Conservation (phyloP, 2,888 invertebrate genomes). For the Oligia strigilis region DNA sequence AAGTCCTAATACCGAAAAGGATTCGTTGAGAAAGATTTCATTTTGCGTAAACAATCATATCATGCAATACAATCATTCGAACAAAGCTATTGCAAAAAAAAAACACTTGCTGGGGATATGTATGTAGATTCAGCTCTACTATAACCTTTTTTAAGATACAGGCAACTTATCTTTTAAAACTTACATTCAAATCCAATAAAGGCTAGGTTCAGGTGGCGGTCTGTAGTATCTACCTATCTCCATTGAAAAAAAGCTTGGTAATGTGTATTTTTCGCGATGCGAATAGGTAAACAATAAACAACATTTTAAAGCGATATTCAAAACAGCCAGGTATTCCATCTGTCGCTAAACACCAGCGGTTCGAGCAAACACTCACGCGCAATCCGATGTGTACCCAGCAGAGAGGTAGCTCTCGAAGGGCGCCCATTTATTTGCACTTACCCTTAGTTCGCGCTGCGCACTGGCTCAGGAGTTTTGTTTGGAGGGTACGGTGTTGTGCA, state of each 20-base stretch:
- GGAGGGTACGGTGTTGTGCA: conserved; percentile 28
- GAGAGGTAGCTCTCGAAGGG: conserved; percentile 48
- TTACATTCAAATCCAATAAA: neutral
- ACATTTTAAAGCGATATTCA: conserved; percentile 35
- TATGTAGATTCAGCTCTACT: neutral
- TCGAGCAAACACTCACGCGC: conserved; percentile 57
- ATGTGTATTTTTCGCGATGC: neutral
- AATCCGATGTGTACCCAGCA: conserved; percentile 48
- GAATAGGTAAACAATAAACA: conserved; percentile 14
- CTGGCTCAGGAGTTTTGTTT: conserved; percentile 38
- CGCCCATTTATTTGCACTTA: conserved; percentile 51
- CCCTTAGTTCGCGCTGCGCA: conserved; percentile 44
- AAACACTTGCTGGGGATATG: neutral
- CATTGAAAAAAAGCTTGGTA: neutral
- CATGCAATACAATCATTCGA: neutral
- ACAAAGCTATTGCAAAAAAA: neutral
- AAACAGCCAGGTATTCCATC: conserved; percentile 49
- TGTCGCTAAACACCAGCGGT: conserved; percentile 44
- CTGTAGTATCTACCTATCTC: neutral
- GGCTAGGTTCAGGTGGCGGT: neutral
- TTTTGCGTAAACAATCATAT: neutral
- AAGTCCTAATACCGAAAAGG: neutral
- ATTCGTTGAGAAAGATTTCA: neutral
- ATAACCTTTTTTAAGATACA: too few species aligned
- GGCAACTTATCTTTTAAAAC: neutral